These are phyloP conservation scores for Notodonta ziczac DNA, from an alignment of 2,888 invertebrate species.

Conservation along the genomic window DNA sequence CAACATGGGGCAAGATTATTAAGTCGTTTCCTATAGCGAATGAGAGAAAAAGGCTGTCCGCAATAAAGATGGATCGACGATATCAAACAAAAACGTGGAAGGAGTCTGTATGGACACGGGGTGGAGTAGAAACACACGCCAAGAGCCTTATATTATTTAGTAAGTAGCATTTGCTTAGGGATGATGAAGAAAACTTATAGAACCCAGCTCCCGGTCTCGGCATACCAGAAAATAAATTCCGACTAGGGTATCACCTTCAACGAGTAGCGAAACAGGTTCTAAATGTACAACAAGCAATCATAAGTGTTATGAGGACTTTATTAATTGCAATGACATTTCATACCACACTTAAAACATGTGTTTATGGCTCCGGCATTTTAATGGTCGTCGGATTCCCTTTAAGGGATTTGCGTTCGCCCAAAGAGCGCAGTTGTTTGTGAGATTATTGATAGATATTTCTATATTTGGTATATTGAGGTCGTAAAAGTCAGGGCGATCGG, in stretches of 20 bases:
- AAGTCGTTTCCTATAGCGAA: no score
- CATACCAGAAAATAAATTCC: conserved; percentile 43
- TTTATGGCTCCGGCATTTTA: conserved; percentile 14
- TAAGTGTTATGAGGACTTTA: conserved; percentile 57
- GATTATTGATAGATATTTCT: background rate
- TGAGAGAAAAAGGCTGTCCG: no score
- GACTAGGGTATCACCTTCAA: conserved; percentile 54
- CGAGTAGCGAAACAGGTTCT: conserved; percentile 61
- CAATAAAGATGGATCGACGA: no score
- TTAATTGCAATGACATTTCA: conserved; percentile 56
- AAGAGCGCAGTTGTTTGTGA: background rate
- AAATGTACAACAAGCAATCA: conserved; percentile 45
- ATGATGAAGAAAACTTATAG: background rate
- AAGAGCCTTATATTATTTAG: no score
- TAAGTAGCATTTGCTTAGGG: no score
- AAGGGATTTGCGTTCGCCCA: conserved; percentile 7
- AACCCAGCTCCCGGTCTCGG: conserved; percentile 14
- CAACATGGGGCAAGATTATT: no score
- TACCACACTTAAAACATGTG: conserved; percentile 21
- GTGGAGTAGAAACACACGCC: no score
- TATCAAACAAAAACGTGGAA: no score
- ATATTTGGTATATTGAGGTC: background rate
- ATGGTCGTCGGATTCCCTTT: background rate
- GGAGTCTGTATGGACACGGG: no score
- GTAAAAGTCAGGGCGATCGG: background rate